phyloP scores from a whole-genome alignment of 2,113 vertebrate genomes.

The Sceloporus tristichus region DNA sequence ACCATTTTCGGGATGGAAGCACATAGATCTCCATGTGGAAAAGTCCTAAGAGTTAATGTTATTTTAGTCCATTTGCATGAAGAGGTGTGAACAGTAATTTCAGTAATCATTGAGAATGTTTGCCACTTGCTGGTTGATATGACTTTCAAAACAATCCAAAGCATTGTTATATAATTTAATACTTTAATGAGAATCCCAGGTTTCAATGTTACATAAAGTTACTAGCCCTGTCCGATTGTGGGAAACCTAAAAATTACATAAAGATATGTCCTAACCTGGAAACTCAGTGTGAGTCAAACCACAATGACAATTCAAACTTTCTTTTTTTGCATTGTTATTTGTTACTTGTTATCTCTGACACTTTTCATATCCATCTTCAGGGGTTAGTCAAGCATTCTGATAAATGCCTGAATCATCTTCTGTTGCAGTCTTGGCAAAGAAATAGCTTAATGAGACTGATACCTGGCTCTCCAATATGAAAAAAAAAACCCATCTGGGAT shows the following conservation, averaged over 20 bases:
- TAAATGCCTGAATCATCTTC: constrained; percentile 8
- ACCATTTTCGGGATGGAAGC: too few species aligned
- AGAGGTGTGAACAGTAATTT: too few species aligned
- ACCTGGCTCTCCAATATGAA: not conserved
- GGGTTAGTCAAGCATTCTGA: not conserved
- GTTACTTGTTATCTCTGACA: not conserved
- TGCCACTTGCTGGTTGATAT: not conserved
- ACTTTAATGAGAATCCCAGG: not conserved
- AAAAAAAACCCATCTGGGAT: not conserved
- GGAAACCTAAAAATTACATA: not conserved
- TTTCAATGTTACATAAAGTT: not conserved
- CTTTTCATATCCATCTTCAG: not conserved
- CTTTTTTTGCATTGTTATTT: not conserved
- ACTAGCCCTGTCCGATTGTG: not conserved
- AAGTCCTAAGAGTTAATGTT: too few species aligned
- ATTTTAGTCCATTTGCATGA: too few species aligned
- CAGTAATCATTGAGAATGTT: not conserved
- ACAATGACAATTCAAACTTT: not conserved
- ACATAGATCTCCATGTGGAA: too few species aligned
- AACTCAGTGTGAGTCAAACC: constrained; percentile 4
- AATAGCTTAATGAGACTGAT: not conserved
- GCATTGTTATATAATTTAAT: not conserved
- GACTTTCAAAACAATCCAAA: not conserved
- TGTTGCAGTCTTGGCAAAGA: not conserved
- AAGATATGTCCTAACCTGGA: not conserved